Percentiles rank a stretch among this genome's conserved stretches.
Conservation (phyloP, 2,113 vertebrate species). For the Alectura lathami region DNA sequence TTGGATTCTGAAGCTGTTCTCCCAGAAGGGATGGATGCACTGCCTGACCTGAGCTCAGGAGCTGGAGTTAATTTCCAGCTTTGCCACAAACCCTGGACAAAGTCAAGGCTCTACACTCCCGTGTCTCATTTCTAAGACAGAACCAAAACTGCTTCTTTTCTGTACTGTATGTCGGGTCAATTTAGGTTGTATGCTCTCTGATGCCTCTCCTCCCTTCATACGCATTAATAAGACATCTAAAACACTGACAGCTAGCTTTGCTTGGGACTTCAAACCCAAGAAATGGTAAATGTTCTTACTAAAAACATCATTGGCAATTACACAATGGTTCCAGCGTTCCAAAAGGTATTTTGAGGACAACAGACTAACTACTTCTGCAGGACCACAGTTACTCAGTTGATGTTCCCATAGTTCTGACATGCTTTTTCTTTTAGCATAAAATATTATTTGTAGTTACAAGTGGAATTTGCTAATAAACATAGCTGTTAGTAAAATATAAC, state of each 20-base stretch:
- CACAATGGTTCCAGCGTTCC: background rate
- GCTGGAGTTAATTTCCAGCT: background rate
- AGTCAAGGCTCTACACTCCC: background rate
- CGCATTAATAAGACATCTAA: background rate
- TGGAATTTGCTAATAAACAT: background rate
- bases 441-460: background rate
- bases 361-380: background rate
- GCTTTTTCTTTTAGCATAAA: background rate
- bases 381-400: background rate
- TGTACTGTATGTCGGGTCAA: background rate
- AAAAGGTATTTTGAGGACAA: background rate
- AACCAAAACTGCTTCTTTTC: background rate
- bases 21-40: background rate
- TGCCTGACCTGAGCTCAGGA: background rate
- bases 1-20: background rate
- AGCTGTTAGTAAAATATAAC: background rate
- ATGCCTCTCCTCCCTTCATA: background rate
- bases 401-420: background rate
- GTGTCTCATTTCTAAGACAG: background rate
- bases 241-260: background rate
- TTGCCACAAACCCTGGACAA: background rate
- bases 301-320: background rate
- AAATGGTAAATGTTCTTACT: background rate
- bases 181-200: background rate
- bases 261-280: background rate